Conservation (phyloP, 2,113 vertebrate genomes). For the Pontoporia blainvillei region DNA sequence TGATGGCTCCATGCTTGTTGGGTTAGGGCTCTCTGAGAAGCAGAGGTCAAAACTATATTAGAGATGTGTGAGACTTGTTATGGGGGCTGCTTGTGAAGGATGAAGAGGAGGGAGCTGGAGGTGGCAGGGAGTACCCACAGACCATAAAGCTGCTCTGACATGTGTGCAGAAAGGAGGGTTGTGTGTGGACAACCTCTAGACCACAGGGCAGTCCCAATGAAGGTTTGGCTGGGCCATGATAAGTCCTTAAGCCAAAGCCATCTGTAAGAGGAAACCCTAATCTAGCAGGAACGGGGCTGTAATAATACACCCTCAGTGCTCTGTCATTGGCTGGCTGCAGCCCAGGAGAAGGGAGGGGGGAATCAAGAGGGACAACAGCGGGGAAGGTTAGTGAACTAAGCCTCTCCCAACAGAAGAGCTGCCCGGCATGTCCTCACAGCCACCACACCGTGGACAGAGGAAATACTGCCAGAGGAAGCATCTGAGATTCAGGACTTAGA, state of each 20-base stretch:
- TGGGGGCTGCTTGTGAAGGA: not conserved
- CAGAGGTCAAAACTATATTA: not conserved
- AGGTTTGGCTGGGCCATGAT: not conserved
- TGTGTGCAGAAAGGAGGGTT: not conserved
- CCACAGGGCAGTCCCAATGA: not conserved
- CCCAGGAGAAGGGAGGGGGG: not conserved
- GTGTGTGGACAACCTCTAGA: not conserved
- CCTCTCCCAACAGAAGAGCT: not conserved
- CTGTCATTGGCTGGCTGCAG: not conserved
- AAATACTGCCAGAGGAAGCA: not conserved
- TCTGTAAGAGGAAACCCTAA: not conserved
- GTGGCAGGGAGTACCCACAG: not conserved
- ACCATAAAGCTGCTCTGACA: not conserved
- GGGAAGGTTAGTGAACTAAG: not conserved
- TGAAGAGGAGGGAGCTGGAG: not conserved
- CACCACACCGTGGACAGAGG: not conserved
- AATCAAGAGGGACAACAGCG: not conserved
- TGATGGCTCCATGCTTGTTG: not conserved
- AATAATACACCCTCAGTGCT: fast-evolving
- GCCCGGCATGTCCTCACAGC: fast-evolving
- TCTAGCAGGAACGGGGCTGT: not conserved
- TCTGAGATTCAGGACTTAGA: not conserved
- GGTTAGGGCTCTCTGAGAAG: not conserved
- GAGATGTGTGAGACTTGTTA: not conserved
- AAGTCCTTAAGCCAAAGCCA: not conserved